phyloP scores from a whole-genome alignment of 2,113 vertebrate genomes.

The Balaeniceps rex region DNA sequence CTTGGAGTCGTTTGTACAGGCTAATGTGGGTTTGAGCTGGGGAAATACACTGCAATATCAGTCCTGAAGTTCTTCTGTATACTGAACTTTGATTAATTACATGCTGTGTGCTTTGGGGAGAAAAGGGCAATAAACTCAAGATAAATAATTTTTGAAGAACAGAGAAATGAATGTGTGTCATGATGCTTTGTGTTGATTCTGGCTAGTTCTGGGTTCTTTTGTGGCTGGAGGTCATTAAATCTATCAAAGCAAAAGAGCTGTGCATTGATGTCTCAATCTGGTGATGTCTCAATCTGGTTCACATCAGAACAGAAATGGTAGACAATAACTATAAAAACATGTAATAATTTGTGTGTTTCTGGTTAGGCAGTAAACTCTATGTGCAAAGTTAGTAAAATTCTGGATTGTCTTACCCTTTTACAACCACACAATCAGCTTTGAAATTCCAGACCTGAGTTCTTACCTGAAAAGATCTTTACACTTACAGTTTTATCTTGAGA shows the following conservation, averaged over 20 bases:
- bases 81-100: background rate
- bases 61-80: background rate
- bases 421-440: background rate
- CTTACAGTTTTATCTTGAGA: background rate
- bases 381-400: background rate
- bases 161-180: background rate
- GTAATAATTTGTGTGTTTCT: background rate
- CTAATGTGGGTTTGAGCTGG: background rate
- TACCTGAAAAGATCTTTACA: background rate
- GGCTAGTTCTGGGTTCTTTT: background rate
- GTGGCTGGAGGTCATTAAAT: background rate
- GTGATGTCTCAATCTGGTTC: background rate
- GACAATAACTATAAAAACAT: background rate
- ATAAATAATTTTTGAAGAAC: background rate
- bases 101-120: background rate
- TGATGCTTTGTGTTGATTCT: background rate
- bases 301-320: background rate
- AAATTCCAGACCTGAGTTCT: background rate
- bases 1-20: background rate
- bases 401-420: background rate
- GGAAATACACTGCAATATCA: background rate
- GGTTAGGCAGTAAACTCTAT: background rate
- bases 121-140: background rate
- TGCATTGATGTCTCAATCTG: background rate
- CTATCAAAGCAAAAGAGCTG: background rate